Conservation (phyloP, 2,797 vertebrate species). For the Neoniphon sammara region DNA sequence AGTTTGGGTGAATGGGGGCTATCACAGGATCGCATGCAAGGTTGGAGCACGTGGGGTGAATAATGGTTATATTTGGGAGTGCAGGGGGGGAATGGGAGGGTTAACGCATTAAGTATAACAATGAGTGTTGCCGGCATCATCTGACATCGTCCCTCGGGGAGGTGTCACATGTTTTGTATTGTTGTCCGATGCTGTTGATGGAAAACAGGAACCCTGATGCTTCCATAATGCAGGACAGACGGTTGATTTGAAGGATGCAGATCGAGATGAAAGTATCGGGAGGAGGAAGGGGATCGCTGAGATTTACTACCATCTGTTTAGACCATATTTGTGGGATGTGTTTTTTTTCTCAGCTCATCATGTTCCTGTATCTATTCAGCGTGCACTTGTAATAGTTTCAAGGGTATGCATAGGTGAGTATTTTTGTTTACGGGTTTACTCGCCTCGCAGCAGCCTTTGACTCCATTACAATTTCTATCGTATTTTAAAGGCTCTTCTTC, state of each 20-base stretch:
- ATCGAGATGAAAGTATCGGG: background rate
- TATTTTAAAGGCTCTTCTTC: background rate
- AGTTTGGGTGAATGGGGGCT: constrained; percentile 69
- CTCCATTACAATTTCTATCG: background rate
- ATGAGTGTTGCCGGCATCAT: constrained; percentile 57
- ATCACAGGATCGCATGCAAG: constrained; percentile 54
- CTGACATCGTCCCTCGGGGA: constrained; percentile 67
- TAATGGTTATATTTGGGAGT: constrained; percentile 54
- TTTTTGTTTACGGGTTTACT: background rate
- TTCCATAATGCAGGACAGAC: background rate
- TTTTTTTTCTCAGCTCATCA: constrained; percentile 1
- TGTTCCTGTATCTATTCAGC: background rate
- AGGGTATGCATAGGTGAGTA: constrained; percentile 7
- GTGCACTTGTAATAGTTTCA: background rate
- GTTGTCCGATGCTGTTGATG: constrained; percentile 52
- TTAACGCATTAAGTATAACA: constrained; percentile 64
- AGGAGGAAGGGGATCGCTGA: constrained; percentile 4
- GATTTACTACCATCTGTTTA: constrained; percentile 20
- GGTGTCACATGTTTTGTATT: constrained; percentile 66
- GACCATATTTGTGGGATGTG: background rate
- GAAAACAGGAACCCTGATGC: constrained; percentile 34
- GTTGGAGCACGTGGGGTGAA: constrained; percentile 45
- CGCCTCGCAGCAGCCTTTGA: background rate
- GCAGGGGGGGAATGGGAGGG: constrained; percentile 38
- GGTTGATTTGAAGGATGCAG: background rate